These are phyloP conservation scores for Stenchaetothrips biformis DNA, from an alignment of 2,888 invertebrate genomes.

Conservation along the genomic window DNA sequence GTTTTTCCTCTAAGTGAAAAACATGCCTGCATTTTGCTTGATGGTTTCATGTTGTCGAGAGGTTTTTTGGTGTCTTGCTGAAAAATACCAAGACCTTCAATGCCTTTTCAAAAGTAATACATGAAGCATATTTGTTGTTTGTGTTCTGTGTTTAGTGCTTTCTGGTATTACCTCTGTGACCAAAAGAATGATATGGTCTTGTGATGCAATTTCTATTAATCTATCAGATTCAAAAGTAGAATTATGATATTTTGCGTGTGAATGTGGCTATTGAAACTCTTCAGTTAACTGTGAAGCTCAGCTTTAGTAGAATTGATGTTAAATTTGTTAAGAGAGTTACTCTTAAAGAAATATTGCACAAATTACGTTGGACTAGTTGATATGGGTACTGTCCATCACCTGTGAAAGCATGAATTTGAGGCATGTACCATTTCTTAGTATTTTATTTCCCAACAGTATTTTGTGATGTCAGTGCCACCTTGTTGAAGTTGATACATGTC, in stretches of 20 bases:
- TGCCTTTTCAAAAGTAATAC: slow-evolving; percentile 25
- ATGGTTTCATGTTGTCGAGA: slow-evolving; percentile 9
- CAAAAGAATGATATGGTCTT: slow-evolving; percentile 20
- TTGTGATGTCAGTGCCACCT: slow-evolving; percentile 24
- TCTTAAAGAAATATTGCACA: slow-evolving; percentile 22
- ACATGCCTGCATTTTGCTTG: slow-evolving; percentile 21
- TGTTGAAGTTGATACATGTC: slow-evolving; percentile 23
- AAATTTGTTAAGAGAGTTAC: slow-evolving; percentile 15
- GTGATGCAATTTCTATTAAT: slow-evolving; percentile 20
- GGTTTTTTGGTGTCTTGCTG: slow-evolving; percentile 8
- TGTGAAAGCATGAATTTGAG: slow-evolving; percentile 23
- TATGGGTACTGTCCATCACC: slow-evolving; percentile 22
- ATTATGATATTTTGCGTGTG: slow-evolving; percentile 23
- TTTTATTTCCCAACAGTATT: slow-evolving; percentile 24
- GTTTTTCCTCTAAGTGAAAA: slow-evolving; percentile 28
- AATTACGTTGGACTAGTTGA: slow-evolving; percentile 12
- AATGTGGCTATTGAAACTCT: slow-evolving; percentile 21
- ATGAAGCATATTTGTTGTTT: slow-evolving; percentile 22
- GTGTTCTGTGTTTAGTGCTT: slow-evolving; percentile 24
- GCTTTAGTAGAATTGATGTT: slow-evolving; percentile 25
- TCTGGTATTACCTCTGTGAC: slow-evolving; percentile 24
- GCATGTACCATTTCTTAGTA: slow-evolving; percentile 25
- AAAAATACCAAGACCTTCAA: neutral
- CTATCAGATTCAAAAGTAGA: slow-evolving; percentile 21
- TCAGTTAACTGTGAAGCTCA: slow-evolving; percentile 20